Evolutionary conservation across 2,797 vertebrate genomes (phyloP).

Genomic region (Lacerta agilis): DNA sequence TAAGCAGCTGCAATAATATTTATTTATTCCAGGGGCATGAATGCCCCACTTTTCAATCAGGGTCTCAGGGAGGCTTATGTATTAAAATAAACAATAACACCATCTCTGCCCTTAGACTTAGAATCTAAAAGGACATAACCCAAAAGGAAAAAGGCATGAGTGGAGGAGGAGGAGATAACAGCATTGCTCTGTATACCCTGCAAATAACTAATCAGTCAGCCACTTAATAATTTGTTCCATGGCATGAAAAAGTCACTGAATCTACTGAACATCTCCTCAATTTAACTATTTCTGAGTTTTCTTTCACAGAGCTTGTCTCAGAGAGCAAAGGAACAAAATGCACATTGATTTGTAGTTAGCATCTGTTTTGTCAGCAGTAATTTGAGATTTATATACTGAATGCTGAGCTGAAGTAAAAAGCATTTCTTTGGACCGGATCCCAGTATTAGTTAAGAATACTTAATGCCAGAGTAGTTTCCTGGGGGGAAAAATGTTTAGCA

Average conservation of each 20-base stretch:
- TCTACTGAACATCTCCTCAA: slow-evolving; percentile 27
- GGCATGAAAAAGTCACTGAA: slow-evolving; percentile 26
- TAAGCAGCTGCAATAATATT: no score
- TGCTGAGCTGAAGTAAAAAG: slow-evolving; percentile 50
- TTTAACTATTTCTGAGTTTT: slow-evolving; percentile 41
- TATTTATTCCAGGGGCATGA: no score
- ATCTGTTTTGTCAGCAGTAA: slow-evolving; percentile 68
- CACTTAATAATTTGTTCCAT: slow-evolving; percentile 33
- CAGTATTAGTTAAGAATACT: slow-evolving; percentile 45
- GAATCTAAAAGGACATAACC: background rate
- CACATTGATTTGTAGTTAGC: slow-evolving; percentile 62
- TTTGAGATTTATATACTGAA: slow-evolving; percentile 60
- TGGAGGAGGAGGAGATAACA: background rate
- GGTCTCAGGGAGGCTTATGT: no score
- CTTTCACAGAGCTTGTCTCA: slow-evolving; percentile 54
- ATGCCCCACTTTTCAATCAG: no score
- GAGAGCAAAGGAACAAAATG: slow-evolving; percentile 57
- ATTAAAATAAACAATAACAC: no score
- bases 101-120: no score
- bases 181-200: rapidly evolving
- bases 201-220: background rate
- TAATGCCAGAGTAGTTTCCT: slow-evolving; percentile 17
- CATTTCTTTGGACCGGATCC: slow-evolving; percentile 60
- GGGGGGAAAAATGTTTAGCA: background rate
- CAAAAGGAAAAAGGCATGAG: background rate